A percentile compares a stretch with the other conserved stretches of the same genome.
Evolutionary conservation across 2,797 vertebrate genomes (phyloP).

Genomic region (Macropodus opercularis): DNA sequence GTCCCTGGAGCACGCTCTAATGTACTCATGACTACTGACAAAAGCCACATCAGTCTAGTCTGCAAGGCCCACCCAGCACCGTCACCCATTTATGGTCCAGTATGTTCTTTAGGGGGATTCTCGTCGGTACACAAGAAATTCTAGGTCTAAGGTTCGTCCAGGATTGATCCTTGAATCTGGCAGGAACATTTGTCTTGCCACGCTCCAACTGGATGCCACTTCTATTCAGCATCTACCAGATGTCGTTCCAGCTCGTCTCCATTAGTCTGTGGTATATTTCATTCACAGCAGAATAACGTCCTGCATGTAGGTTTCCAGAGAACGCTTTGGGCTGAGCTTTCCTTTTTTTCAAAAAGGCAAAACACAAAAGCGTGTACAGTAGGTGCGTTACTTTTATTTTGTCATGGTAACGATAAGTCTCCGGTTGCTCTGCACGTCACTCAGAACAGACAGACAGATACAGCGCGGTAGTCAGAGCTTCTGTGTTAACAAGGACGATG

Average conservation of each 20-base stretch:
- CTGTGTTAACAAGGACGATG: constrained; percentile 9
- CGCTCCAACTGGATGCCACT: no score
- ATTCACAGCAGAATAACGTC: neutral
- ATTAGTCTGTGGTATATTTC: neutral
- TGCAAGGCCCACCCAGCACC: neutral
- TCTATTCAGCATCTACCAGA: no score
- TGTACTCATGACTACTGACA: constrained; percentile 2
- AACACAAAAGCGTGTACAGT: constrained; percentile 30
- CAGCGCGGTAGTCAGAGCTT: no score
- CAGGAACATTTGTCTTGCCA: no score
- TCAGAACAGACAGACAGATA: no score
- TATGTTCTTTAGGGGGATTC: no score
- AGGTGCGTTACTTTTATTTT: constrained; percentile 33
- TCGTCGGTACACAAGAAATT: no score
- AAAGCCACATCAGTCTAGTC: neutral
- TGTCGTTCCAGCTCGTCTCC: no score
- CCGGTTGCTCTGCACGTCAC: neutral
- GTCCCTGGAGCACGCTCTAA: constrained; percentile 4
- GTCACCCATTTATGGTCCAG: neutral
- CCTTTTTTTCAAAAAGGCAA: constrained; percentile 26
- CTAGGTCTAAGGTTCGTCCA: no score
- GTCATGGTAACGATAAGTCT: constrained; percentile 5
- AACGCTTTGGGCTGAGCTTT: constrained; percentile 25
- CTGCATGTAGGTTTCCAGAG: constrained; percentile 26
- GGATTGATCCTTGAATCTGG: no score